Conservation (phyloP, 2,113 vertebrate species). For the Oophaga pumilio region DNA sequence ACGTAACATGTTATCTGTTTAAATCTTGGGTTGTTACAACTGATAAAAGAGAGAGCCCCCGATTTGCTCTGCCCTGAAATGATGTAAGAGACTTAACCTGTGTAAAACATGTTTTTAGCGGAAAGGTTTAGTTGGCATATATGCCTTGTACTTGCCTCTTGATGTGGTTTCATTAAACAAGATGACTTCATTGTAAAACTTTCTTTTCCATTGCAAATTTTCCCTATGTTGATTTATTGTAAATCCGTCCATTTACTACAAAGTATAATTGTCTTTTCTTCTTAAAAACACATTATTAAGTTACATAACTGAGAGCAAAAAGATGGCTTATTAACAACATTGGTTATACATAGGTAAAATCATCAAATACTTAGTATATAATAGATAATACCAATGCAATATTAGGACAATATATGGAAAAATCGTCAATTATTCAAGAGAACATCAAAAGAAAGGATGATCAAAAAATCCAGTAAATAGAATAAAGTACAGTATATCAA, state of each 20-base stretch:
- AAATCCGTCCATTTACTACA: neutral
- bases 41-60: neutral
- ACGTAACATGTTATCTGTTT: neutral
- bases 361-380: no score
- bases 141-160: neutral
- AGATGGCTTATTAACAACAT: no score
- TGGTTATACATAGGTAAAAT: no score
- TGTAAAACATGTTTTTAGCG: slow-evolving; percentile 17
- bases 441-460: no score
- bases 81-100: slow-evolving; percentile 17
- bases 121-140: slow-evolving; percentile 27
- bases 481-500: no score
- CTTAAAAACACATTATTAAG: no score
- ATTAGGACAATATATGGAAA: no score
- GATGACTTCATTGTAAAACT: neutral
- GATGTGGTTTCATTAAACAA: slow-evolving; percentile 28
- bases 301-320: neutral
- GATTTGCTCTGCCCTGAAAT: neutral
- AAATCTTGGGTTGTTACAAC: slow-evolving; percentile 1
- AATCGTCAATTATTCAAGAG: no score
- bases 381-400: no score
- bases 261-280: neutral
- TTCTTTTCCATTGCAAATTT: neutral
- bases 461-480: no score
- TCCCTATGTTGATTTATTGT: neutral